Percentiles rank a stretch among this genome's conserved stretches.
Conservation (phyloP, 2,797 vertebrate genomes). For the Sparidentex hasta region DNA sequence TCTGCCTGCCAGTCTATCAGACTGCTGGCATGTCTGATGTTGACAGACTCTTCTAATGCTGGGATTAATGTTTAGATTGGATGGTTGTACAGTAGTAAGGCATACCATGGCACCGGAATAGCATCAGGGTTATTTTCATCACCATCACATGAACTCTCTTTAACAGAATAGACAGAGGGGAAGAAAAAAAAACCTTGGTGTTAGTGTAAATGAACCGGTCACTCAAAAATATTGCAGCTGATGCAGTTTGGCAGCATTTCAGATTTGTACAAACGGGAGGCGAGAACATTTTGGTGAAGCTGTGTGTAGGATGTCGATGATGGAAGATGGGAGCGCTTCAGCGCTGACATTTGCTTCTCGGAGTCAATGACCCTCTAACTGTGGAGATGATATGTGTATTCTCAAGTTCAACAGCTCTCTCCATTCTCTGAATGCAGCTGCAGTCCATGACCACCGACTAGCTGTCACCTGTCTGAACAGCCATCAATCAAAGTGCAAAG, state of each 20-base stretch:
- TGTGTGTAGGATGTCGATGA: conserved; percentile 2
- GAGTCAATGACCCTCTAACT: conserved; percentile 19
- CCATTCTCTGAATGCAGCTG: not conserved
- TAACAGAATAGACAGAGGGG: not conserved
- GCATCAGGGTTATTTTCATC: conserved; percentile 24
- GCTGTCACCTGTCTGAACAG: not conserved
- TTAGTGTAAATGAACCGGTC: not conserved
- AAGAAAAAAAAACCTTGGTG: not conserved
- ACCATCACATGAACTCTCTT: conserved; percentile 16
- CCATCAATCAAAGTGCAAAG: not conserved
- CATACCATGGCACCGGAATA: conserved; percentile 24
- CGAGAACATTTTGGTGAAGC: conserved; percentile 16
- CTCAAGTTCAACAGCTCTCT: not conserved
- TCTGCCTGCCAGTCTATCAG: conserved; percentile 36
- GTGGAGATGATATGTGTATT: conserved; percentile 6
- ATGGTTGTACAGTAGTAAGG: conserved; percentile 14
- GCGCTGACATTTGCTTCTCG: conserved; percentile 18
- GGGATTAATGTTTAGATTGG: conserved; percentile 39
- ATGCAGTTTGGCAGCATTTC: conserved; percentile 15
- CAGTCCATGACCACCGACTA: not conserved
- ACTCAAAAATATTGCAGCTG: conserved; percentile 35
- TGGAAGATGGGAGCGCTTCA: conserved; percentile 14
- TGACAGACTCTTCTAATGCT: conserved; percentile 42
- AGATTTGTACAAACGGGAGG: conserved; percentile 8
- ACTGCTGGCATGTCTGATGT: conserved; percentile 43